Evolutionary conservation across 1,140 invertebrate species (phyloP), one percentile per base, ranked within the genome.

Genomic region (Himalopsyche phryganea): DNA sequence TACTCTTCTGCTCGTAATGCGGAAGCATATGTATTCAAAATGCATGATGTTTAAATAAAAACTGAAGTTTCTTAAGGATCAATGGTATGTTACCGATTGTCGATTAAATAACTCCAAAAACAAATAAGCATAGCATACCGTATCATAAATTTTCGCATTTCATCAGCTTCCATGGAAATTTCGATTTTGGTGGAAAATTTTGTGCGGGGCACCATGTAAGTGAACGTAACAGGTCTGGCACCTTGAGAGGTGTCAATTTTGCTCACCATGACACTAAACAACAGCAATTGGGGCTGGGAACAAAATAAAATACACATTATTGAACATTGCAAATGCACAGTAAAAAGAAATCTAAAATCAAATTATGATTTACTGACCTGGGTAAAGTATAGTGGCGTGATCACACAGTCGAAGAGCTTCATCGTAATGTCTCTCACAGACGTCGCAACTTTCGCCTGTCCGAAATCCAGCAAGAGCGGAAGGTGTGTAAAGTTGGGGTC

Each of bases 341-440:
- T n/a, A n/a, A n/a, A n/a, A n/a, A n/a, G n/a, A n/a, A n/a, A n/a
- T n/a, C n/a, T n/a, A n/a, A n/a, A n/a, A n/a, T n/a, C n/a, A n/a
- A n/a, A n/a, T n/a, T n/a, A n/a, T n/a, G n/a, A n/a, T n/a, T n/a
- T 28, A 9, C 35, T 50, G 66, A 78, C 76, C 70, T 76, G 71
- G 47, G 69, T 71, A 60, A 77, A 76, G 65, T 32, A 50, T 44
- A 71, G 69, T 10, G 69, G 71, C 38, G 69, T 69, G 18, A 78
- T 72, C 38, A 70, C 71, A 47, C 76, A 78, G 47, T 77, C 75
- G 72, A 78, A 78, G 42, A 75, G 55, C 38, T 63, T 70, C 49
- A 69, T 69, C 41, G 77, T 50, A 6, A 61, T 66, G 5, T 63
- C 57, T 58, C 71, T 73, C 0, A 77, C 73, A 46, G 65, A 63